Conservation (phyloP, 2,888 invertebrate species). For the Microctonus aethiopoides region DNA sequence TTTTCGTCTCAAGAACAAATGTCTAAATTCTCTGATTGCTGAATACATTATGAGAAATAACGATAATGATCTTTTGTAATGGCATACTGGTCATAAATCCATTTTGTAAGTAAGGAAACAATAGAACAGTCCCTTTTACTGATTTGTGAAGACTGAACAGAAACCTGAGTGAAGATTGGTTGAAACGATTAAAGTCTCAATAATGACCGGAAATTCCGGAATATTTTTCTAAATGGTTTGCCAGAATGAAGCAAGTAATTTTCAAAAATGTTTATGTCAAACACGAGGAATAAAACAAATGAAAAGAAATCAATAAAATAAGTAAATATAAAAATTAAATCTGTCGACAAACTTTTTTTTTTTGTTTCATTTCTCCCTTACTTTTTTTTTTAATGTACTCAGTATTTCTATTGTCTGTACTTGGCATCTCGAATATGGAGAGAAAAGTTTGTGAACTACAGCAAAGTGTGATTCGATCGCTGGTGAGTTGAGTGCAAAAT, state of each 20-base stretch:
- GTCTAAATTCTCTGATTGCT: not conserved
- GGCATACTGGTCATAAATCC: not conserved
- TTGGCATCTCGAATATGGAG: not conserved
- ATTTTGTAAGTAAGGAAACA: conserved; percentile 17
- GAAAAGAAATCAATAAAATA: not conserved
- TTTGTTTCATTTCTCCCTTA: not conserved
- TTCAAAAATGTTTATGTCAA: conserved; percentile 12
- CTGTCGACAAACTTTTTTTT: no score
- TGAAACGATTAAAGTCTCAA: conserved; percentile 25
- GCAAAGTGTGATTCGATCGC: conserved; percentile 23
- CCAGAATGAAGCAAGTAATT: conserved; percentile 12
- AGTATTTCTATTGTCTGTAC: not conserved
- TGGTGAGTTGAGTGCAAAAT: conserved; percentile 7
- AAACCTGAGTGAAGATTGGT: conserved; percentile 17
- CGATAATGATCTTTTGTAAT: conserved; percentile 1
- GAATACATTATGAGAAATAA: not conserved
- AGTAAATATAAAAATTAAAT: not conserved
- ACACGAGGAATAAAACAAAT: not conserved
- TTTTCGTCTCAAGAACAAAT: not conserved
- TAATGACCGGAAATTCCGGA: conserved; percentile 33
- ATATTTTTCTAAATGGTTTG: conserved; percentile 8
- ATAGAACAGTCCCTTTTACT: not conserved
- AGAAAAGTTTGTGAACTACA: conserved; percentile 20
- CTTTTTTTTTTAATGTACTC: no score
- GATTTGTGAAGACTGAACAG: conserved; percentile 8